These are phyloP conservation scores for Horisme vitalbata DNA, from an alignment of 2,888 invertebrate genomes.

Conservation along the genomic window DNA sequence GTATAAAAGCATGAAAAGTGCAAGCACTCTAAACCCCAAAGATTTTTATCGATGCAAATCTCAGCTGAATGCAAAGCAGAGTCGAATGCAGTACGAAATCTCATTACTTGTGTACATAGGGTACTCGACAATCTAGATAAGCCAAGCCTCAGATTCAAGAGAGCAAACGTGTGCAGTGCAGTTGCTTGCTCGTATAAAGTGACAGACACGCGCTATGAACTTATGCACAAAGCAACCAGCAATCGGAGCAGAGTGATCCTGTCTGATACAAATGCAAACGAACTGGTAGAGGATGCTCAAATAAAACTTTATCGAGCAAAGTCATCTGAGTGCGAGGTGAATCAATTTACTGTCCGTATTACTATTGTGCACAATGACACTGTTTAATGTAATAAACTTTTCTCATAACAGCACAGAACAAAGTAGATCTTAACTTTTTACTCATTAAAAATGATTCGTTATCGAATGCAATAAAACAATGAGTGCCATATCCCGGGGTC, in stretches of 20 bases:
- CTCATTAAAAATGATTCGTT: not conserved
- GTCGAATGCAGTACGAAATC: conserved; percentile 40
- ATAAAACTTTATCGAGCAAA: conserved; percentile 40
- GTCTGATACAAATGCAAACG: conserved; percentile 42
- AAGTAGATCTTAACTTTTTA: too few species aligned
- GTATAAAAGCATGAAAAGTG: conserved; percentile 8
- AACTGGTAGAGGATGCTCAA: conserved; percentile 30
- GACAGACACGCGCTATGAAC: conserved; percentile 45
- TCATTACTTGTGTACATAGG: conserved; percentile 48
- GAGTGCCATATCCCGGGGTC: conserved; percentile 6
- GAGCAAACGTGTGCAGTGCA: conserved; percentile 43
- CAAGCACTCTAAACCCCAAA: conserved; percentile 11
- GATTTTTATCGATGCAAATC: conserved; percentile 27
- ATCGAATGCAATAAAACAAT: not conserved
- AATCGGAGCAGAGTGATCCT: conserved; percentile 46
- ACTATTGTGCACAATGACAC: too few species aligned
- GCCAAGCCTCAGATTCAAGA: conserved; percentile 44
- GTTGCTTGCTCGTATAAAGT: conserved; percentile 41
- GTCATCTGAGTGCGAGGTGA: conserved; percentile 26
- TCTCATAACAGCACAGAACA: too few species aligned
- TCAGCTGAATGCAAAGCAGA: conserved; percentile 25
- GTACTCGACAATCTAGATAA: conserved; percentile 49
- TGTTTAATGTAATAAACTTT: too few species aligned
- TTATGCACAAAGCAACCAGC: conserved; percentile 48
- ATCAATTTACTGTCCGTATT: too few species aligned